Conservation (phyloP, 2,113 vertebrate genomes). For the Otocyon megalotis region DNA sequence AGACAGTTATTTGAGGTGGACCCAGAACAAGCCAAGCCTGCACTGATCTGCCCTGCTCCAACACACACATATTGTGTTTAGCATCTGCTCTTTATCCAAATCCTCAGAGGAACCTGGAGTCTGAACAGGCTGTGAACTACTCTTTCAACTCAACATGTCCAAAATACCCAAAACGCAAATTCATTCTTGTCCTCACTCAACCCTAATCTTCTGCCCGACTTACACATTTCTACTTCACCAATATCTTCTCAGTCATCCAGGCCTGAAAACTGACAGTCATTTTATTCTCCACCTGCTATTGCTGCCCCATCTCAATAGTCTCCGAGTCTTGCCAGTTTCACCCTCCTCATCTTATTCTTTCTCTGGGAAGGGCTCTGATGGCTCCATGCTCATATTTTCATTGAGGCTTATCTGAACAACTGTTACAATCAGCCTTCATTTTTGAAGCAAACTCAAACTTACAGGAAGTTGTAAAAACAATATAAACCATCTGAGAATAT, state of each 20-base stretch:
- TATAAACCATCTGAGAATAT: conserved; percentile 3
- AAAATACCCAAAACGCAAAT: not conserved
- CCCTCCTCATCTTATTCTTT: not conserved
- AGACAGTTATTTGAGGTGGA: not conserved
- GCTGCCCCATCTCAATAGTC: not conserved
- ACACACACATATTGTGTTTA: not conserved
- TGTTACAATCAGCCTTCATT: not conserved
- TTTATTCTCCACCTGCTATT: not conserved
- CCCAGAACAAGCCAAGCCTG: not conserved
- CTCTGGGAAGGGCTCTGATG: no score
- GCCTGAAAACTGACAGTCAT: not conserved
- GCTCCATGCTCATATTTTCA: not conserved
- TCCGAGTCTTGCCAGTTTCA: not conserved
- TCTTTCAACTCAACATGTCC: not conserved
- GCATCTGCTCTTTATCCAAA: not conserved
- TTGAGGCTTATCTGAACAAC: not conserved
- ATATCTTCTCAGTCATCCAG: not conserved
- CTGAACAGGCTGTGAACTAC: not conserved
- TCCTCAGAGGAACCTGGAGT: not conserved
- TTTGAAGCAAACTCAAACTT: not conserved
- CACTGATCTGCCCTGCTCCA: not conserved
- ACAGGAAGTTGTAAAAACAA: not conserved
- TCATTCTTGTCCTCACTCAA: not conserved
- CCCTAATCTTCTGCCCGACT: not conserved
- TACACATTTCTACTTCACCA: not conserved